Base-by-base conservation (phyloP, 2,113 vertebrate genomes). In the Pionites leucogaster region DNA sequence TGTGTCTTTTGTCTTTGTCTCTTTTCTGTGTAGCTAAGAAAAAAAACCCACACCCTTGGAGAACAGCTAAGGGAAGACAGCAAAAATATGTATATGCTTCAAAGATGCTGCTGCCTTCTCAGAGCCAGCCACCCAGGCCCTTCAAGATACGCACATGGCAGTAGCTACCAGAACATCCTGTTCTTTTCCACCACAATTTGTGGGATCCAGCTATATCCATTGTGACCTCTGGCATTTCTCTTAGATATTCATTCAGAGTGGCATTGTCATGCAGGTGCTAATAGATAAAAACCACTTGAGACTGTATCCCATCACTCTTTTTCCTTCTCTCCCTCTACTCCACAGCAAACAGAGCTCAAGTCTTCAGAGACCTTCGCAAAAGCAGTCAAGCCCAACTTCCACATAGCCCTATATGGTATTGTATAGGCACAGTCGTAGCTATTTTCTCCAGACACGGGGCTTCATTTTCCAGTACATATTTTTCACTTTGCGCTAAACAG, bases 391-490 rank as follows among this genome's bases (percentile, higher is more conserved):
- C 57, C 41, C 52, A 79, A 17, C 31, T 93, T 90, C 41, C 74
- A 47, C 13, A 63, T 23, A 63, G n/a, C 39, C n/a, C 78, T 55
- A 10, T 22, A 69, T 5, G 44, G 33, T 37, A 44, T 15, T 62
- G 33, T 52, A 88, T 4, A 89, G 81, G 63, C 64, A 91, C 24
- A 84, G 52, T 15, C 35, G 68, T 33, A 74, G 67, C 63, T 83
- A 64, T 81, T 82, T 93, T 64, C 92, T 80, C 67, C 78, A 94
- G 67, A 93, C 79, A 91, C 1, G 0, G 86, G 88, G 74, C 74
- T 95, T 88, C 90, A 59, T 93, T 95, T 95, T 87, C 90, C 49
- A 70, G 84, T 69, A 93, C 76, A 69, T 80, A 88, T 91, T 95
- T 95, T 95, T 95, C 59, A 67, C 78, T 95, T 79, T 39, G 52